Conservation (phyloP, 2,888 invertebrate genomes). For the Cheilosia soror region DNA sequence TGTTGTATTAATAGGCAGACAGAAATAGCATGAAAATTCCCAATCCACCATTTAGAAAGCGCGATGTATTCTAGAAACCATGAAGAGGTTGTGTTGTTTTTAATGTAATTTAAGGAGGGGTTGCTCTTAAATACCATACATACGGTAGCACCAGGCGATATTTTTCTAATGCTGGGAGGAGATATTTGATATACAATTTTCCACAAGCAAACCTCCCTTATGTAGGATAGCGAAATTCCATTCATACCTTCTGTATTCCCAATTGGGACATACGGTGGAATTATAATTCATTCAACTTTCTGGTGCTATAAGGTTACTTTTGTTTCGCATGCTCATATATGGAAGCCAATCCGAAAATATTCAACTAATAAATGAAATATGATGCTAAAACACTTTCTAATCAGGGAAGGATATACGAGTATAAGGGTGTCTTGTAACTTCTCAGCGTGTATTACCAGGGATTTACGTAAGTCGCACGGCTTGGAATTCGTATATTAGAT, state of each 20-base stretch:
- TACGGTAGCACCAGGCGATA: conserved; percentile 39
- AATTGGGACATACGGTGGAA: conserved; percentile 82
- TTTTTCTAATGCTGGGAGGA: conserved; percentile 28
- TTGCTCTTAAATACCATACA: conserved; percentile 57
- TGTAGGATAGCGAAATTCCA: conserved; percentile 41
- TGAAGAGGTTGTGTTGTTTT: conserved; percentile 24
- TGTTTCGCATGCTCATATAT: conserved; percentile 52
- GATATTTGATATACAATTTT: conserved; percentile 58
- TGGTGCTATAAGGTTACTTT: conserved; percentile 45
- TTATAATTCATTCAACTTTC: conserved; percentile 78
- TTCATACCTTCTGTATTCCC: conserved; percentile 77
- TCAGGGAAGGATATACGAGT: conserved; percentile 63
- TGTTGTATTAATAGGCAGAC: conserved; percentile 21
- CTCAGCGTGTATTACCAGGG: conserved; percentile 67
- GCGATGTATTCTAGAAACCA: conserved; percentile 7
- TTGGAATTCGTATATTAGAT: conserved; percentile 49
- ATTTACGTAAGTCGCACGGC: conserved; percentile 61
- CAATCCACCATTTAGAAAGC: conserved; percentile 20
- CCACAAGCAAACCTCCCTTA: conserved; percentile 32
- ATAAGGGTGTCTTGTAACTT: conserved; percentile 60
- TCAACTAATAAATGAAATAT: conserved; percentile 78
- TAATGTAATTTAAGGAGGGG: conserved; percentile 59
- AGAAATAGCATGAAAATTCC: conserved; percentile 43
- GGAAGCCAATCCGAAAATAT: conserved; percentile 60
- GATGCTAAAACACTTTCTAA: conserved; percentile 78